phyloP scores from a whole-genome alignment of 2,888 invertebrate genomes.

The Smittia aterrima region DNA sequence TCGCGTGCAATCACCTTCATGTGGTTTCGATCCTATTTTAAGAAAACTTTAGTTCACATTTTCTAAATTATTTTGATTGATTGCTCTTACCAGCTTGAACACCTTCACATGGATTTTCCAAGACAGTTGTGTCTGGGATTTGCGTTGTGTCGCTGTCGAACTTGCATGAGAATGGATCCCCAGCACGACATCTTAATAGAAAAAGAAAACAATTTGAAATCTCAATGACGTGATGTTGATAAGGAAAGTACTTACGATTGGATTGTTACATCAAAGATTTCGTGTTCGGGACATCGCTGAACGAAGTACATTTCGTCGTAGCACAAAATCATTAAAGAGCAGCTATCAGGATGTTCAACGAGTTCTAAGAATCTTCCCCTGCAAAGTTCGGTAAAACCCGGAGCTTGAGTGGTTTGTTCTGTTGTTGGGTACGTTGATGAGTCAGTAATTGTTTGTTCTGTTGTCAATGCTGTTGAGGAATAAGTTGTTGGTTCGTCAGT shows the following conservation, averaged over 20 bases:
- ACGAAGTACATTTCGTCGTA: not conserved
- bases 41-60: too few species aligned
- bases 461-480: too few species aligned
- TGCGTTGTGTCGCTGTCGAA: not conserved
- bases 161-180: conserved; percentile 12
- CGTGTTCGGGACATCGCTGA: not conserved
- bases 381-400: not conserved
- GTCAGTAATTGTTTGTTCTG: too few species aligned
- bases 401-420: not conserved
- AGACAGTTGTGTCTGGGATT: not conserved
- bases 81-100: not conserved
- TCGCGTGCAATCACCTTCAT: not conserved
- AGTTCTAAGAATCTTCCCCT: not conserved
- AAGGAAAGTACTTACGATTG: not conserved
- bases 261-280: not conserved
- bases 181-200: not conserved
- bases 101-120: not conserved
- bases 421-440: not conserved
- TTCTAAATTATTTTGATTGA: too few species aligned
- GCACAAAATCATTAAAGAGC: not conserved
- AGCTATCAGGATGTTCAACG: not conserved
- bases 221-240: not conserved
- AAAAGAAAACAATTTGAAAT: not conserved
- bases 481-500: too few species aligned
- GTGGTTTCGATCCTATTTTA: not conserved